Percentiles rank a stretch among this genome's conserved stretches.
Evolutionary conservation across 2,888 invertebrate genomes (phyloP).

Genomic region (Parnassius glacialis): DNA sequence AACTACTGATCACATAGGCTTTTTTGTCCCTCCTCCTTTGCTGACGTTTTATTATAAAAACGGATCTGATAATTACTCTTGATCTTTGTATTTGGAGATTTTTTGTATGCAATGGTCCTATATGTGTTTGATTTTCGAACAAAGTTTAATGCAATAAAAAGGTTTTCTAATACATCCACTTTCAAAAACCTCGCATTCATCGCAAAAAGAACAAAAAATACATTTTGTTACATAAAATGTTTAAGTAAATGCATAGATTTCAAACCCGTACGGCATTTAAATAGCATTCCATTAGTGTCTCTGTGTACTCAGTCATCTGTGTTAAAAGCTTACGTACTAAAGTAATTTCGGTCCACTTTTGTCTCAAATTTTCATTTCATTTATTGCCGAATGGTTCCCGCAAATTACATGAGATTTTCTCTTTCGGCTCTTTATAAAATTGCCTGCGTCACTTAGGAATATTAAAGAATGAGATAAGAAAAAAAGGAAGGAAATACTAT

Average conservation of each 20-base stretch:
- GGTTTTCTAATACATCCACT: too few species aligned
- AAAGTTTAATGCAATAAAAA: too few species aligned
- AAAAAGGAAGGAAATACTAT: slow-evolving; percentile 45
- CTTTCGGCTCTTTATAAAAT: slow-evolving; percentile 70
- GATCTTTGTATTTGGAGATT: too few species aligned
- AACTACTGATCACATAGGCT: too few species aligned
- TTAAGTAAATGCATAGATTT: not conserved
- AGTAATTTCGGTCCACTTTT: slow-evolving; percentile 48
- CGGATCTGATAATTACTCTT: too few species aligned
- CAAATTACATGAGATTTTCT: slow-evolving; percentile 67
- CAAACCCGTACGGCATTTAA: slow-evolving; percentile 9
- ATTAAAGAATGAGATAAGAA: slow-evolving; percentile 62
- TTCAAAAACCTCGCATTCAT: too few species aligned
- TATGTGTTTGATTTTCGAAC: too few species aligned
- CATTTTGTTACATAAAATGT: too few species aligned
- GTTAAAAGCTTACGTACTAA: slow-evolving; percentile 26
- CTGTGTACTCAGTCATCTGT: slow-evolving; percentile 17
- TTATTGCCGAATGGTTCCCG: slow-evolving; percentile 65
- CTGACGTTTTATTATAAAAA: too few species aligned
- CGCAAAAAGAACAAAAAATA: too few species aligned
- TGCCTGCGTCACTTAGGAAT: slow-evolving; percentile 74
- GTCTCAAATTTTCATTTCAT: slow-evolving; percentile 72
- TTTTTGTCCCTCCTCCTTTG: too few species aligned
- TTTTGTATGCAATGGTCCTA: too few species aligned
- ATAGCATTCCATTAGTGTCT: slow-evolving; percentile 16